Percentiles rank a stretch among this genome's conserved stretches.
Conservation (phyloP, 2,888 invertebrate species). For the Beris morrisii region DNA sequence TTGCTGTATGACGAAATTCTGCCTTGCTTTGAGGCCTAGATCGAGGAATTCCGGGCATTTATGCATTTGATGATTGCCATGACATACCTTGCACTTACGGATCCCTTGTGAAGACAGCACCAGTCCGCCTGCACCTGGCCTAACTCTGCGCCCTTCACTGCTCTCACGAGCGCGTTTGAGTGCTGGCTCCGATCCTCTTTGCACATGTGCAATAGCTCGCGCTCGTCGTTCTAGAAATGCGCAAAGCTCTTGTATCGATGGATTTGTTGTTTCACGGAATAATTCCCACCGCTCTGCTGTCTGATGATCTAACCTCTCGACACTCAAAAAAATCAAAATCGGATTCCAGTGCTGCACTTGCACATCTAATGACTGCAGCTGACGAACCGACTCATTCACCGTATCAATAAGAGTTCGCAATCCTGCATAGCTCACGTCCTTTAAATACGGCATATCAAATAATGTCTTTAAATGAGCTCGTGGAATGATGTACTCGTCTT, state of each 20-base stretch:
- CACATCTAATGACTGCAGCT: neutral
- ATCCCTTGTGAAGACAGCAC: no score
- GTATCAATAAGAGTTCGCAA: neutral
- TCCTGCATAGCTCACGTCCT: neutral
- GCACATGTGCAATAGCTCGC: neutral
- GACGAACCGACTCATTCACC: neutral
- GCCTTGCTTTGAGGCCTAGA: no score
- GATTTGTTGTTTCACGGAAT: no score
- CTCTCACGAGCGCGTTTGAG: no score
- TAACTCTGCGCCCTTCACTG: no score
- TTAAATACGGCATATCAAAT: neutral
- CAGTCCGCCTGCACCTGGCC: no score
- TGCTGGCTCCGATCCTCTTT: no score
- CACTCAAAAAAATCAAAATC: neutral
- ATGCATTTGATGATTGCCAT: no score
- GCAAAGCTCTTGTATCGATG: neutral
- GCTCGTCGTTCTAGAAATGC: neutral
- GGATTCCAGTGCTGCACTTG: neutral
- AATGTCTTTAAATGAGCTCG: neutral
- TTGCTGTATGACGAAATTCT: no score
- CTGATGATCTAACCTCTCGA: neutral
- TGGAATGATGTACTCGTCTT: no score
- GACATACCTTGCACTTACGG: no score
- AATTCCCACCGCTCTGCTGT: neutral
- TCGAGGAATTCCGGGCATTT: no score